Evolutionary conservation across 2,888 invertebrate species (phyloP).

Genomic region (Lasioglossum calceatum): DNA sequence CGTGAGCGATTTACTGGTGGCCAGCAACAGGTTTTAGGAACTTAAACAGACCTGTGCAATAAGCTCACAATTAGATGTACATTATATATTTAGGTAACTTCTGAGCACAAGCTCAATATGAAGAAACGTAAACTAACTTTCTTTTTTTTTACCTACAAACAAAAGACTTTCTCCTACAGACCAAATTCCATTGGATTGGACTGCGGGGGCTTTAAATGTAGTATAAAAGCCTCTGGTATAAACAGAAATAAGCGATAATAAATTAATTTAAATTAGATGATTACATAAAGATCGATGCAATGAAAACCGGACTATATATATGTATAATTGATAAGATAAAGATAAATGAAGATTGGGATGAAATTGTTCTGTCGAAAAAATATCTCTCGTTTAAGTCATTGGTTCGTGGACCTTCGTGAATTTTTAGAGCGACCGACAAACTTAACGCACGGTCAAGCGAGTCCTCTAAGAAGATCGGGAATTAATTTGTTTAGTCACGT

Average conservation of each 20-base stretch:
- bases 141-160: conserved; percentile 36
- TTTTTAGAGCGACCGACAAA: conserved; percentile 58
- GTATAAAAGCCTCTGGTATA: conserved; percentile 67
- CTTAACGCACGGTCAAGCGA: conserved; percentile 77
- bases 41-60: conserved; percentile 58
- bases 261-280: conserved; percentile 73
- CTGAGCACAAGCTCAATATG: conserved; percentile 52
- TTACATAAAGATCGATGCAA: conserved; percentile 57
- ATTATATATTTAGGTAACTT: conserved; percentile 61
- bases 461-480: conserved; percentile 72
- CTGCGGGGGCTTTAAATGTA: conserved; percentile 55
- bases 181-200: conserved; percentile 28
- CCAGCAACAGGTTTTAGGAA: conserved; percentile 63
- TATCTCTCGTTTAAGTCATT: conserved; percentile 51
- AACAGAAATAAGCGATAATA: conserved; percentile 66
- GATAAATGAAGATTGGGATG: conserved; percentile 47
- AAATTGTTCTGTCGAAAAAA: conserved; percentile 55
- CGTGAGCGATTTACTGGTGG: conserved; percentile 42
- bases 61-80: conserved; percentile 53
- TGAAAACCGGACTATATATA: conserved; percentile 58
- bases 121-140: conserved; percentile 51
- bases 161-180: conserved; percentile 32
- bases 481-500: conserved; percentile 25
- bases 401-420: conserved; percentile 38
- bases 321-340: conserved; percentile 58